These are phyloP conservation scores for Hyphantria cunea DNA, from an alignment of 1,140 invertebrate genomes.

Conservation along the genomic window DNA sequence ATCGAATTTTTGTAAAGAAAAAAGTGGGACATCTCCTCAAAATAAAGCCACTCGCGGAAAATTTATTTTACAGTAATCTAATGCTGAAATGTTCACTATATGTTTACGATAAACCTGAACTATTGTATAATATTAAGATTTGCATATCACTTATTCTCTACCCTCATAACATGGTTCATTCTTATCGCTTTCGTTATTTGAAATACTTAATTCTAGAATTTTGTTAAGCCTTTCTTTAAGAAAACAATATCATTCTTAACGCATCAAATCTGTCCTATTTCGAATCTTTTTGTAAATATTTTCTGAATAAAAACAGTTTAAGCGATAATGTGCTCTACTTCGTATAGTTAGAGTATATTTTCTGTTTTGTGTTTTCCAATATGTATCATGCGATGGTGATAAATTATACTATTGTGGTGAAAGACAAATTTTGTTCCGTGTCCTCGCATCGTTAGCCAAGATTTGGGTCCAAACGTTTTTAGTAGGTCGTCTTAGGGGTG, in stretches of 20 bases:
- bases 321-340: not conserved
- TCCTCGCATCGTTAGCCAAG: conserved; percentile 24
- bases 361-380: conserved; percentile 5
- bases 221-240: not conserved
- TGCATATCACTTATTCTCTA: too few relatives aligned
- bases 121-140: too few relatives aligned
- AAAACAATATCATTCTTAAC: conserved; percentile 20
- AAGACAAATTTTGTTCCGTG: conserved; percentile 31
- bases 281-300: conserved; percentile 4
- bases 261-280: conserved; percentile 16
- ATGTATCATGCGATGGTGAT: conserved; percentile 12
- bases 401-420: conserved; percentile 18
- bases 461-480: conserved; percentile 24
- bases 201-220: too few relatives aligned
- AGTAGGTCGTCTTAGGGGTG: not conserved
- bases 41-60: too few relatives aligned
- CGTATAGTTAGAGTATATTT: not conserved
- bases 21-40: too few relatives aligned
- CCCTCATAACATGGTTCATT: too few relatives aligned
- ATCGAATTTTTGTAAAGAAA: too few relatives aligned
- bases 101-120: too few relatives aligned
- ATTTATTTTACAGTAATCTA: too few relatives aligned
- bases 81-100: too few relatives aligned
- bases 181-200: too few relatives aligned
- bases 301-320: not conserved